These are phyloP conservation scores for Karalla daura DNA, from an alignment of 2,797 vertebrate species.

Conservation along the genomic window DNA sequence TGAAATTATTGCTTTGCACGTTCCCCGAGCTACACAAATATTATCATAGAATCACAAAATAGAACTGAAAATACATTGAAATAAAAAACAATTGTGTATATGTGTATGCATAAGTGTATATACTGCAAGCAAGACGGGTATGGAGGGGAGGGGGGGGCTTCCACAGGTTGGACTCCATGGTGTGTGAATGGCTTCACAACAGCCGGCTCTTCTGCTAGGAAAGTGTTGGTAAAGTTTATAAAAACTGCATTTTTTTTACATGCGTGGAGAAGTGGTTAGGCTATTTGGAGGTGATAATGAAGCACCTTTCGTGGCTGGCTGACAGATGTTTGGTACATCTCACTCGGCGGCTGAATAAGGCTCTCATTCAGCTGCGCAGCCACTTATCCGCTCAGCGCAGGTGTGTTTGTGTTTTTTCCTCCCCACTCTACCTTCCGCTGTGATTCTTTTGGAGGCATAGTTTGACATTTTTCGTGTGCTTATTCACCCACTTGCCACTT, in stretches of 20 bases:
- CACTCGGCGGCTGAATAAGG: neutral
- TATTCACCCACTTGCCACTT: neutral
- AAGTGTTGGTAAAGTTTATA: neutral
- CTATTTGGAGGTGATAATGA: neutral
- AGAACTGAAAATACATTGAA: too few species aligned
- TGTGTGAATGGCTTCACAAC: constrained; percentile 7
- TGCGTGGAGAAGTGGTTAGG: neutral
- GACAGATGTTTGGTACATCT: neutral
- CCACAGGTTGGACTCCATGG: too few species aligned
- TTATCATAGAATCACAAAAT: too few species aligned
- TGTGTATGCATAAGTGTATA: too few species aligned
- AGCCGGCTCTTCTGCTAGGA: neutral
- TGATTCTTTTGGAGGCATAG: neutral
- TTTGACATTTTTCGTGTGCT: neutral
- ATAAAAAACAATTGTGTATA: too few species aligned
- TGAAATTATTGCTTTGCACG: too few species aligned
- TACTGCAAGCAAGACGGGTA: too few species aligned
- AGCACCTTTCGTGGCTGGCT: neutral
- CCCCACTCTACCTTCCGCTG: neutral
- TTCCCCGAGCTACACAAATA: too few species aligned
- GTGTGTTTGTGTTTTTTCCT: neutral
- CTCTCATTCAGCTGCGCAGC: neutral
- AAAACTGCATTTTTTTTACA: neutral
- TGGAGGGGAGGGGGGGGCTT: too few species aligned
- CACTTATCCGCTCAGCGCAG: neutral